Evolutionary conservation across 2,797 vertebrate genomes (phyloP).

Genomic region (Myotis vivesi): DNA sequence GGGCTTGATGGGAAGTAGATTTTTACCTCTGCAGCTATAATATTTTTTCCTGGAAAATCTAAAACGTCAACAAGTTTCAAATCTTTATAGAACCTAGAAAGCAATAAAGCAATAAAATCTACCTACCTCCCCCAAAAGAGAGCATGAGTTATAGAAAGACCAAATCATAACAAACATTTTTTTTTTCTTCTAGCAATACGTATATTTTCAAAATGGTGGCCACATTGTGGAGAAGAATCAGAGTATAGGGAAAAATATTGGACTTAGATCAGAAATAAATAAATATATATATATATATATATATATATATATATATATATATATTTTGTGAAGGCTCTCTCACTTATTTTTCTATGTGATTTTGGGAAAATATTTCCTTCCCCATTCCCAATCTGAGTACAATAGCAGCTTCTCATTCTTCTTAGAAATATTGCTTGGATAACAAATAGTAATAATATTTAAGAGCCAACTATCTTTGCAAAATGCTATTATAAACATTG

Average conservation of each 20-base stretch:
- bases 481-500: neutral
- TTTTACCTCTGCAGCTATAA: neutral
- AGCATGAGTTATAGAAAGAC: neutral
- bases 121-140: neutral
- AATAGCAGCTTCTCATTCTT: neutral
- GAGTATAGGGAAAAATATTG: neutral
- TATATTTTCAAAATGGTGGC: neutral
- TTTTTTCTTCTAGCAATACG: neutral
- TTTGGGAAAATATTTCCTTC: neutral
- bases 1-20: neutral
- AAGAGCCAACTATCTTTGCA: neutral
- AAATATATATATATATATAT: neutral
- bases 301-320: neutral
- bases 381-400: neutral
- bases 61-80: slow-evolving; percentile 27
- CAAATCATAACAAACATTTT: neutral
- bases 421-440: neutral
- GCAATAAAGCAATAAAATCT: slow-evolving; percentile 14
- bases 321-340: neutral
- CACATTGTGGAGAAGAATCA: neutral
- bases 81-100: neutral
- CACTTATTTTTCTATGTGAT: neutral
- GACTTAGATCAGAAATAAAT: neutral
- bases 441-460: neutral
- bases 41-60: neutral